Percentiles rank a stretch among this genome's conserved stretches.
These are phyloP conservation scores for Pocillopora verrucosa DNA, from an alignment of 64 coral and sea anemone genomes.

Conservation along the genomic window DNA sequence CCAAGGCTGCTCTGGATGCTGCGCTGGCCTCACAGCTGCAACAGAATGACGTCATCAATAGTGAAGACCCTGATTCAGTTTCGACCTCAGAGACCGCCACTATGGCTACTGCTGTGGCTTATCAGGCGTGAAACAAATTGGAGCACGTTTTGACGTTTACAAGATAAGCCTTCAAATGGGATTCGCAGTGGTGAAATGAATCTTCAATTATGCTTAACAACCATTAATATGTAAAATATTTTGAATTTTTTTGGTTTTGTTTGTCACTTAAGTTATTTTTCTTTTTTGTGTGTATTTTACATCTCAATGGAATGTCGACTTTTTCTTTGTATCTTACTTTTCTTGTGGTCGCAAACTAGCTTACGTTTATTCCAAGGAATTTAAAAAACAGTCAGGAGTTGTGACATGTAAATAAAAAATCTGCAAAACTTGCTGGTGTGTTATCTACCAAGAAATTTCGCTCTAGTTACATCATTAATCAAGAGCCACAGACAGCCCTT, in stretches of 20 bases:
- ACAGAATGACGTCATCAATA: slow-evolving; percentile 50
- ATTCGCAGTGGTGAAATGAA: not conserved
- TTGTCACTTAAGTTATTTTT: not conserved
- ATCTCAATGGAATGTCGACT: not conserved
- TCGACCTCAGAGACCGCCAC: slow-evolving; percentile 50
- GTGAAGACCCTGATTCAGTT: slow-evolving; percentile 36
- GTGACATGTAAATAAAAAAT: no score
- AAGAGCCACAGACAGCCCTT: no score
- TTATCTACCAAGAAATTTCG: no score
- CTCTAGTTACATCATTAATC: no score
- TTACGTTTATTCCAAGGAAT: not conserved
- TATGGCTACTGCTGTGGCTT: slow-evolving; percentile 50
- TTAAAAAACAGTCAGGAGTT: not conserved
- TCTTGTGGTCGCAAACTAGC: not conserved
- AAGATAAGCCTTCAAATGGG: not conserved
- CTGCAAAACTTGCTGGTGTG: no score
- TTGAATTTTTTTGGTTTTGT: not conserved
- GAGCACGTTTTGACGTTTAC: not conserved
- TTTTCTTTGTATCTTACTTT: not conserved
- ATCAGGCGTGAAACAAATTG: slow-evolving; percentile 41
- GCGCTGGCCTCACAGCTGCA: slow-evolving; percentile 45
- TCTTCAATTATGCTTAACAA: no score
- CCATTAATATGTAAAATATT: no score
- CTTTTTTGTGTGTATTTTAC: not conserved
- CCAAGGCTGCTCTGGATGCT: slow-evolving; percentile 51